Percentiles rank a stretch among this genome's conserved stretches.
phyloP scores from a whole-genome alignment of 2,888 invertebrate genomes.

The Mythimna loreyi region DNA sequence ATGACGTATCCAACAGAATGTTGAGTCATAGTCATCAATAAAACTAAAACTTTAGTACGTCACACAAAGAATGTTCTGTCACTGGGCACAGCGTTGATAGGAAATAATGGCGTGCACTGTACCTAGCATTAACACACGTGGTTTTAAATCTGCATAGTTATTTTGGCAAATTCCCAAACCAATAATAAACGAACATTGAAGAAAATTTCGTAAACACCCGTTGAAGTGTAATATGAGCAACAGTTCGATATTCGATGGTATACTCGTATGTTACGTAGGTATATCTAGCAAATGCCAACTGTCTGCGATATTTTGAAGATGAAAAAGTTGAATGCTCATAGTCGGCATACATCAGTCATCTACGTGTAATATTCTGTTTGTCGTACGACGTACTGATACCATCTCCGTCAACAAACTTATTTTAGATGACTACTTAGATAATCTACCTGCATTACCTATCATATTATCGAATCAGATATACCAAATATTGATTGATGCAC shows the following conservation, averaged over 20 bases:
- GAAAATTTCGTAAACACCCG: constrained; percentile 62
- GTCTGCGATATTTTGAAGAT: constrained; percentile 31
- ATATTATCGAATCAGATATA: too few species aligned
- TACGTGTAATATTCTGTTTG: constrained; percentile 7
- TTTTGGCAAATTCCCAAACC: constrained; percentile 64
- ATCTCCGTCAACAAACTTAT: constrained; percentile 9
- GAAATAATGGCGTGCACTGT: constrained; percentile 38
- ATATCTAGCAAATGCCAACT: constrained; percentile 19
- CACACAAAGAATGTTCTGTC: constrained; percentile 22
- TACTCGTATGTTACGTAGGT: neutral
- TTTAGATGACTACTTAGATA: constrained; percentile 26
- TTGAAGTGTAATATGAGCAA: constrained; percentile 59
- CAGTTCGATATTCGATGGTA: constrained; percentile 41
- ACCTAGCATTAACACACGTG: constrained; percentile 54
- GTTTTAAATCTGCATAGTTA: constrained; percentile 59
- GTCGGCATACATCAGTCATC: constrained; percentile 1
- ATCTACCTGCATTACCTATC: neutral
- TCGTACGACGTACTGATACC: constrained; percentile 7
- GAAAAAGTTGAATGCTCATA: constrained; percentile 20
- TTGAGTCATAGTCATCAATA: neutral
- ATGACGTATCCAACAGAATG: constrained; percentile 1
- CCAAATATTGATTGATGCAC: constrained; percentile 1
- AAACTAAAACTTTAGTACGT: neutral
- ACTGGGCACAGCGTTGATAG: constrained; percentile 49
- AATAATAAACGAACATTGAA: constrained; percentile 64